Conservation (phyloP, 92 coral and sea anemone species). For the Palythoa heliodiscus region DNA sequence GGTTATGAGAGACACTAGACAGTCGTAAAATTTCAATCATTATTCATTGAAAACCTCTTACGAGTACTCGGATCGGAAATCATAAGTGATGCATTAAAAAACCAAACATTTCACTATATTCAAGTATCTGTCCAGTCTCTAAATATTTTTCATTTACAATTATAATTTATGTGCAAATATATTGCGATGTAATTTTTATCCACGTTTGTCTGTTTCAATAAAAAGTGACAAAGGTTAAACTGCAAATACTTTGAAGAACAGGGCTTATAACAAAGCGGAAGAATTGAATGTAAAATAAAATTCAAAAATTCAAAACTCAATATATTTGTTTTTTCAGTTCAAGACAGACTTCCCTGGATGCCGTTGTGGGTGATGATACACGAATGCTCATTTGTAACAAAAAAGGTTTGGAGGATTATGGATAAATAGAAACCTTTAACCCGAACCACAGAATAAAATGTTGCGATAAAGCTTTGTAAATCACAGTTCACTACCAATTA, state of each 20-base stretch:
- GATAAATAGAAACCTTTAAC: background rate
- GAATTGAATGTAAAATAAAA: too few relatives aligned
- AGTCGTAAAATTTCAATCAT: background rate
- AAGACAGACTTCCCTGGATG: constrained; percentile 8
- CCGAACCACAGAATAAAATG: background rate
- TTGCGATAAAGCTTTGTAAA: background rate
- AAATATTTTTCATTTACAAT: background rate
- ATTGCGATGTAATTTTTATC: background rate
- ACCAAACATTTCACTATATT: background rate
- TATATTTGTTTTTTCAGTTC: background rate
- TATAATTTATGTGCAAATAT: background rate
- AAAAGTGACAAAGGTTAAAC: background rate
- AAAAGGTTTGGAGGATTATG: background rate
- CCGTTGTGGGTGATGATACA: background rate
- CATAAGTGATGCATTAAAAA: background rate
- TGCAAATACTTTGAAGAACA: background rate
- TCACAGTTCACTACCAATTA: background rate
- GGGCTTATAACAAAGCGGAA: background rate
- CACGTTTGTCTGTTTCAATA: background rate
- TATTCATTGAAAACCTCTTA: background rate
- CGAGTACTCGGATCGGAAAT: background rate
- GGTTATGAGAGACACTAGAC: too few relatives aligned
- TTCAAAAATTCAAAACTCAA: background rate
- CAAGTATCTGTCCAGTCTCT: background rate
- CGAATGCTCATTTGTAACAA: background rate